Evolutionary conservation across 2,113 vertebrate species (phyloP), one percentile per base, ranked within the genome.

Genomic region (Corythornis madagascariensis): DNA sequence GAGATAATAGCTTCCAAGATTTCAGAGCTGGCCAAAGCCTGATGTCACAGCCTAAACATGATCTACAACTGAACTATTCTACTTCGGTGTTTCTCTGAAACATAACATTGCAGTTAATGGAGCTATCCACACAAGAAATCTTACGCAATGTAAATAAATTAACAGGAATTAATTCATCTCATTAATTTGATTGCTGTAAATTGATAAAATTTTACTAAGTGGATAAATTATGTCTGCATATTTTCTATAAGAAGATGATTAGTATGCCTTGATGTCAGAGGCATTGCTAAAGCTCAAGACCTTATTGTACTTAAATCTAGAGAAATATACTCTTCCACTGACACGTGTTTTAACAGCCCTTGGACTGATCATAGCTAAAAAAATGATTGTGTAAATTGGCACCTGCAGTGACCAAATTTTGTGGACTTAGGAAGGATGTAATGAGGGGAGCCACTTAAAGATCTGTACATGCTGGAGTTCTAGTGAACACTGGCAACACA

Each of bases 141-240:
- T 55, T 65, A 80, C 50, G 90, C 61, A 89, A 61, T 53, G 57
- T 89, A 96, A 96, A 96, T 94, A 95, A 81, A 93, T 88, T 90
- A 90, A 76, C 21, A 71, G 50, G 78, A 85, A 94, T 94, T 92
- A 93, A 89, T 92, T 89, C 65, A 86, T 52, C 63, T 96, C 86
- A 95, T 97, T 96, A 94, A 91, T 88, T 92, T 96, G 91, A 96
- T 96, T 96, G 92, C 94, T 80, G 64, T 71, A 94, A 94, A 86
- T 93, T 86, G 81, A 74, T 63, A 94, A 88, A 82, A 80, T 67
- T 90, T 93, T 92, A 77, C 48, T 40, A 88, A 96, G 94, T 4
- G 42, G 50, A 89, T 95, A 88, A 96, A 93, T 89, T 59, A 86
- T 57, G 65, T 67, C 87, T 83, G 71, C 22, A 4, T 89, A 74